Conservation (phyloP, 2,888 invertebrate species). For the Trichogramma dendrolimi region DNA sequence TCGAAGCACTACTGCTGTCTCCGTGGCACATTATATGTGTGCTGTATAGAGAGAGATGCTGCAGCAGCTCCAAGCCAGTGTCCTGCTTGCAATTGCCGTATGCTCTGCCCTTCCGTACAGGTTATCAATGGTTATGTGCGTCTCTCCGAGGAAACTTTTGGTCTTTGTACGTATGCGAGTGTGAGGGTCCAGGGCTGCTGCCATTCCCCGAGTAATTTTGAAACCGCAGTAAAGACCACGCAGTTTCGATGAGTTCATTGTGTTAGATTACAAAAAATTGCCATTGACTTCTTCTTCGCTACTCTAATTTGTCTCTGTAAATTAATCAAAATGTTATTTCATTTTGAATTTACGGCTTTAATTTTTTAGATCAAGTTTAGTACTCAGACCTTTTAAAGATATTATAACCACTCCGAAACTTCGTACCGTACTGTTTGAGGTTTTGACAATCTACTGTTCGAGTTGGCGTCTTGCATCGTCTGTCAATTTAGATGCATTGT, state of each 20-base stretch:
- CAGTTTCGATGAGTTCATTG: not conserved
- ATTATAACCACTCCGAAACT: too few relatives aligned
- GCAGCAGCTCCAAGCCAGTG: not conserved
- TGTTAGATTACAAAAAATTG: too few relatives aligned
- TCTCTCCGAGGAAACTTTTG: constrained; percentile 14
- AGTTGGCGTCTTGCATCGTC: not conserved
- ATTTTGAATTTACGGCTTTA: too few relatives aligned
- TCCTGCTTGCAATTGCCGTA: not conserved
- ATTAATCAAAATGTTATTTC: too few relatives aligned
- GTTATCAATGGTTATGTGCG: constrained; percentile 2
- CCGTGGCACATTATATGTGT: too few relatives aligned
- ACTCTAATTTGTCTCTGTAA: too few relatives aligned
- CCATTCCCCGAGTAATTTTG: constrained; percentile 24
- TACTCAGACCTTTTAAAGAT: too few relatives aligned
- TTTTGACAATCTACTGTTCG: too few relatives aligned
- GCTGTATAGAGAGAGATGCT: not conserved
- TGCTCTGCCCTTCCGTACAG: not conserved
- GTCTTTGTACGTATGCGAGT: constrained; percentile 7
- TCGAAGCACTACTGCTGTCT: not conserved
- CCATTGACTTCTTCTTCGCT: too few relatives aligned
- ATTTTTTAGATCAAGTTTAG: too few relatives aligned
- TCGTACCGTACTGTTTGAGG: too few relatives aligned
- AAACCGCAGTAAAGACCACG: constrained; percentile 28
- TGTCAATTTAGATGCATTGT: constrained; percentile 15
- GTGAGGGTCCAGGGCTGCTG: not conserved